Base-by-base conservation (phyloP, 2,888 invertebrate genomes). In the Morpho helenor region DNA sequence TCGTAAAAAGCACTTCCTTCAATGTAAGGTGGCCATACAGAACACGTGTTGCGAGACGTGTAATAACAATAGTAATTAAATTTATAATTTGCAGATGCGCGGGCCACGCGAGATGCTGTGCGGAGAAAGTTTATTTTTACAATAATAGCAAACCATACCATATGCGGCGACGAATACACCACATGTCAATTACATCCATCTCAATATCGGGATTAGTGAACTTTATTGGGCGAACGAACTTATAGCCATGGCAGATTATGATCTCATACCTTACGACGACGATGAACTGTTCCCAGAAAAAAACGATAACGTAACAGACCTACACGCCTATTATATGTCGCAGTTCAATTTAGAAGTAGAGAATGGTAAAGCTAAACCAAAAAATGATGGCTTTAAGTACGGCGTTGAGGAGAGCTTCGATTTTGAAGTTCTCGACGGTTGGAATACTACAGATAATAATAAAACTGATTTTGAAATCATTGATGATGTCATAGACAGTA, bases 51-150 rank as follows among this genome's bases (percentile, higher is more conserved):
- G 68, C 52, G 56, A 72, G 69, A 69, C 66, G 62, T 68, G 66
- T 73, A 79, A 76, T 80, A 81, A 80, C 79, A 82, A 77, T 73
- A 75, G 74, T 78, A 81, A 82, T 84, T 82, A 83, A 80, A 77
- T 82, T 85, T 83, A 87, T 84, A 87, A 82, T 88, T 82, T 80
- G 83, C 90, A 90, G 89, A 89, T 89, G 88, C 82, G 67, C 68
- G 59, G 69, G 80, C 84, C 84, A 82, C 85, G 82, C 86, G 84
- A 82, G 82, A 82, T 79, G 80, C 68, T 74, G 74, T 75, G 74
- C 72, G 80, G 84, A 84, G 90, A 90, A 90, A 90, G 90, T 89
- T 90, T 90, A 90, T 89, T 89, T 88, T 87, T 88, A 83, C 84
- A 88, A 89, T 88, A 89, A 87, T 89, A 90, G 88, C 88, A 81